These are phyloP conservation scores for Eulemur macaco DNA, from an alignment of 2,113 vertebrate genomes.

Conservation along the genomic window DNA sequence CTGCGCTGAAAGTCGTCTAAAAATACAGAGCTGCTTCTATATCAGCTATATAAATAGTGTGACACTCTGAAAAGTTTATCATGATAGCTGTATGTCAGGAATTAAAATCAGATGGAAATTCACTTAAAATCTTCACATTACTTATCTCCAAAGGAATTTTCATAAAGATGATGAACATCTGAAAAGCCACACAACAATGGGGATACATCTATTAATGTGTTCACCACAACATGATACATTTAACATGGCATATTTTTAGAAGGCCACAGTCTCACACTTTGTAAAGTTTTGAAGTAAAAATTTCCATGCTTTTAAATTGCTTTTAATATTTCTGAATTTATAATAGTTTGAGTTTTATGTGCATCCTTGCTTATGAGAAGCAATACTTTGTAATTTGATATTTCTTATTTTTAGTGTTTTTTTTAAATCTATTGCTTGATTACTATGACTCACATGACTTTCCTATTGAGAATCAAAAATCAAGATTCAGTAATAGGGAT, in stretches of 20 bases:
- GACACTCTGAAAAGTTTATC: conserved; percentile 49
- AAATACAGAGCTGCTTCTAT: conserved; percentile 65
- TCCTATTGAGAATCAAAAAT: conserved; percentile 73
- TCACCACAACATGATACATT: conserved; percentile 73
- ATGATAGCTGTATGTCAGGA: conserved; percentile 61
- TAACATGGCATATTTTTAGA: conserved; percentile 77
- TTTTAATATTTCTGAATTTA: conserved; percentile 80
- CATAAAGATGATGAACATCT: conserved; percentile 54
- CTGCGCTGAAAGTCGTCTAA: conserved; percentile 77
- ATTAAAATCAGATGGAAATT: conserved; percentile 76
- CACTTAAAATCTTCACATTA: conserved; percentile 58
- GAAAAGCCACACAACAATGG: conserved; percentile 52
- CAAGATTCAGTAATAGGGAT: conserved; percentile 52
- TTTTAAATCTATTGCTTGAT: conserved; percentile 82
- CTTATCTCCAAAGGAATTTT: conserved; percentile 67
- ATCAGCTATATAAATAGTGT: conserved; percentile 62
- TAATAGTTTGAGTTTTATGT: conserved; percentile 79
- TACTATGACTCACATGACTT: conserved; percentile 75
- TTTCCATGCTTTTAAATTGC: conserved; percentile 82
- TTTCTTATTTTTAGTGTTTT: conserved; percentile 83
- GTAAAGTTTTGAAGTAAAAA: conserved; percentile 80
- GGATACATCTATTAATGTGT: conserved; percentile 73
- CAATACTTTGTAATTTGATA: conserved; percentile 86
- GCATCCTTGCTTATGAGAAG: conserved; percentile 81
- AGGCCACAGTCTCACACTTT: conserved; percentile 76